Evolutionary conservation across 2,113 vertebrate genomes (phyloP).

Genomic region (Odontesthes bonariensis): DNA sequence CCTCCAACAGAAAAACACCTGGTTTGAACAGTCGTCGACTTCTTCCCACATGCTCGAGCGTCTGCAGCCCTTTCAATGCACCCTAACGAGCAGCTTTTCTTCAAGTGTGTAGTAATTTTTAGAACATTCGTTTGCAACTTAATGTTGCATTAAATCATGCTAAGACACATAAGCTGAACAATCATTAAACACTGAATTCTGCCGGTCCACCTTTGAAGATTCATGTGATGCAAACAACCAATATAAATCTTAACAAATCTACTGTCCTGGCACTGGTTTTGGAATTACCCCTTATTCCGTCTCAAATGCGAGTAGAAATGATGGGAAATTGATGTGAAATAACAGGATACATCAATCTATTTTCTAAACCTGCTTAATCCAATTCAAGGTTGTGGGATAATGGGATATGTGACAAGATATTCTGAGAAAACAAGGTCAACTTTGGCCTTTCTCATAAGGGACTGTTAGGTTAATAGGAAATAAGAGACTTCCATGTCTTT

Average conservation of each 20-base stretch:
- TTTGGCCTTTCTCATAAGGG: too few species aligned
- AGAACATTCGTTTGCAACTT: slow-evolving; percentile 65
- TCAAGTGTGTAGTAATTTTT: slow-evolving; percentile 69
- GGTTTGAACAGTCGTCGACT: slow-evolving; percentile 38
- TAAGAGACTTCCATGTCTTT: too few species aligned
- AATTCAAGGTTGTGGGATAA: not conserved
- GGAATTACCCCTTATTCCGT: not conserved
- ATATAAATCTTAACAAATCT: slow-evolving; percentile 3
- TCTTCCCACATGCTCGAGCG: slow-evolving; percentile 57
- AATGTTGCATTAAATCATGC: slow-evolving; percentile 46
- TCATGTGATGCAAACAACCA: not conserved
- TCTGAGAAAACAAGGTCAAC: too few species aligned
- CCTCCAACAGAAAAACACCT: slow-evolving; percentile 26
- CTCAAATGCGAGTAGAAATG: not conserved
- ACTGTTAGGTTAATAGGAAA: too few species aligned
- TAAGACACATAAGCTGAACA: slow-evolving; percentile 58
- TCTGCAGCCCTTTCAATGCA: slow-evolving; percentile 30
- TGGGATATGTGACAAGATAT: not conserved
- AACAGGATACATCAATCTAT: too few species aligned
- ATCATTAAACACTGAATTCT: slow-evolving; percentile 34
- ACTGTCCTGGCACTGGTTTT: not conserved
- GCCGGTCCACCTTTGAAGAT: not conserved
- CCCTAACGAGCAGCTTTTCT: slow-evolving; percentile 63
- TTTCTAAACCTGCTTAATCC: too few species aligned
- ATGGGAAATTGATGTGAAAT: too few species aligned